Evolutionary conservation across 2,113 vertebrate species (phyloP), one percentile per base, ranked within the genome.

Genomic region (Phoxinus phoxinus): DNA sequence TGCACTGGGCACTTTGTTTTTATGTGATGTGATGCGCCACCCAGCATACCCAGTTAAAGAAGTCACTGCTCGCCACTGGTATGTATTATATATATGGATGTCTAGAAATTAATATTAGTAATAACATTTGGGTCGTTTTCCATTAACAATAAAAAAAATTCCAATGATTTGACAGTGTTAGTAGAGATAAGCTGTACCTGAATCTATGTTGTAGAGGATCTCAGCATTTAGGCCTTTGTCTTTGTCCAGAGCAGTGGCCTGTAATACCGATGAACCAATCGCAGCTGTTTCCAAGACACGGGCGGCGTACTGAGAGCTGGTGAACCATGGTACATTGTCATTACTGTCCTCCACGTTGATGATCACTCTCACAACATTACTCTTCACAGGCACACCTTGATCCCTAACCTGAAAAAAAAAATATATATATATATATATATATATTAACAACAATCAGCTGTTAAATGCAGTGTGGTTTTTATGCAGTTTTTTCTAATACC

Each of bases 181-280:
- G 11, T 17, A 80, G 51, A 35, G 19, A 53, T 59, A 51, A 15
- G 56, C 74, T 46, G 69, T 95, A 97, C 96, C 96, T 92, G 96
- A 96, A 88, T 96, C 95, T 65, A 97, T 93, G 0, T 93, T 95
- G 87, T 97, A 97, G 0, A 92, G 69, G 59, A 97, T 92, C 91
- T 97, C 94, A 25, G 95, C 95, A 84, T 97, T 97, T 84, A 88
- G 83, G 9, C 96, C 96, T 91, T 95, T 95, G 91, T 97, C 96
- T 87, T 94, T 96, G 87, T 97, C 96, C 81, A 96, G 83, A 6
- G 96, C 96, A 6, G 95, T 95, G 71, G 96, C 93, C 88, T 96
- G 96, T 8, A 96, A 87, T 0, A 97, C 94, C 0, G 93, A 93
- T 0, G 95, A 96, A 78, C 95, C 96, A 0, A 95, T 2, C 11